Evolutionary conservation across 2,113 vertebrate species (phyloP).

Genomic region (Pteropus alecto): DNA sequence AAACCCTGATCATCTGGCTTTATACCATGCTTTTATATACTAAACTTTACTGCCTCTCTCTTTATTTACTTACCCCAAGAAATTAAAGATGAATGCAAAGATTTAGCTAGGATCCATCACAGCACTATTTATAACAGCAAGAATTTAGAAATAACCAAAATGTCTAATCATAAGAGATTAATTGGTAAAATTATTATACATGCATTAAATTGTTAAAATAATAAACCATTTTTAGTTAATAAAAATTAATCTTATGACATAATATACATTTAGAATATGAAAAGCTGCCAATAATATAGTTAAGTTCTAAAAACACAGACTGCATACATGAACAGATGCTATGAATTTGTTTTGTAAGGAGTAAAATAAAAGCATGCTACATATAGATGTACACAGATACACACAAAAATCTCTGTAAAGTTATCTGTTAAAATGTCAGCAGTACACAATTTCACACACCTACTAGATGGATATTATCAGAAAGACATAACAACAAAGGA

Average conservation of each 20-base stretch:
- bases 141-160: not conserved
- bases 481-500: conserved; percentile 5
- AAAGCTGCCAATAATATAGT: not conserved
- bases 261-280: not conserved
- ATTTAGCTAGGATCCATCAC: not conserved
- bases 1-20: not conserved
- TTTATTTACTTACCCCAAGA: not conserved
- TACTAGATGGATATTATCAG: not conserved
- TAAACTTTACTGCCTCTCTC: conserved; percentile 6
- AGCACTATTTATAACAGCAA: not conserved
- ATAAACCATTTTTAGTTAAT: not conserved
- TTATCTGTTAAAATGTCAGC: not conserved
- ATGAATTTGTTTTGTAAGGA: conserved; percentile 14
- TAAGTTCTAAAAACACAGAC: conserved; percentile 1
- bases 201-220: not conserved
- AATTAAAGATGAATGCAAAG: conserved; percentile 35
- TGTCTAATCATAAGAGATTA: not conserved
- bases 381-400: not conserved
- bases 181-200: not conserved
- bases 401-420: not conserved
- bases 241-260: not conserved
- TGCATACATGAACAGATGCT: conserved; percentile 11
- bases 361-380: conserved; percentile 2
- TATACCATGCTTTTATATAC: not conserved
- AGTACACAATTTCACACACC: not conserved